Percentiles rank a stretch among this genome's conserved stretches.
Evolutionary conservation across 2,888 invertebrate species (phyloP).

Genomic region (Sinelater perroti): DNA sequence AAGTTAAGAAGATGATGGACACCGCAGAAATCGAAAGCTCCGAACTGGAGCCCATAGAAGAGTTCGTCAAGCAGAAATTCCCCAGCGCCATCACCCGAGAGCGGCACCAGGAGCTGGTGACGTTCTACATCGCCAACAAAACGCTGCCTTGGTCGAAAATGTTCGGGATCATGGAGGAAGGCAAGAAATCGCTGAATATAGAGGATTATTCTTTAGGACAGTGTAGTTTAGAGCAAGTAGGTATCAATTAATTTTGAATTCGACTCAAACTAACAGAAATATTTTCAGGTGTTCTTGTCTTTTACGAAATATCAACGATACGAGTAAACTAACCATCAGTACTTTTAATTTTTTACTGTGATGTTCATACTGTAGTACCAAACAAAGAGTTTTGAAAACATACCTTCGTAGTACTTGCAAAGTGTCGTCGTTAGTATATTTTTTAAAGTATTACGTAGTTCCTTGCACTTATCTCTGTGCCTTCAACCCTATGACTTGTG

Average conservation of each 20-base stretch:
- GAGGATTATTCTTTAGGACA: constrained; percentile 87
- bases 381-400: too few relatives aligned
- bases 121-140: constrained; percentile 72
- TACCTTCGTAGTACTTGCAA: too few relatives aligned
- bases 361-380: too few relatives aligned
- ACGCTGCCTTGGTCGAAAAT: constrained; percentile 75
- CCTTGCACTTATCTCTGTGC: too few relatives aligned
- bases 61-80: constrained; percentile 52
- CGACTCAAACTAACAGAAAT: constrained; percentile 13
- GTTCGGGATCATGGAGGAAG: constrained; percentile 78
- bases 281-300: constrained; percentile 68
- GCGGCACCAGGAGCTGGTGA: constrained; percentile 75
- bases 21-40: constrained; percentile 34
- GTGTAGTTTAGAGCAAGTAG: constrained; percentile 79
- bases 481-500: too few relatives aligned
- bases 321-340: too few relatives aligned
- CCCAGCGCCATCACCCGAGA: constrained; percentile 64
- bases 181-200: constrained; percentile 61
- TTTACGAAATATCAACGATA: constrained; percentile 68
- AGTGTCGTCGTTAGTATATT: too few relatives aligned
- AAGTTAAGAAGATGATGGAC: constrained; percentile 55
- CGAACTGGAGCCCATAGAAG: constrained; percentile 24
- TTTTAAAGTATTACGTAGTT: too few relatives aligned
- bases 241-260: neutral
- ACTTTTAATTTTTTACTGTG: too few relatives aligned